Percentiles rank a stretch among this genome's conserved stretches.
These are phyloP conservation scores for Eristalis arbustorum DNA, from an alignment of 2,888 invertebrate genomes.

Conservation along the genomic window DNA sequence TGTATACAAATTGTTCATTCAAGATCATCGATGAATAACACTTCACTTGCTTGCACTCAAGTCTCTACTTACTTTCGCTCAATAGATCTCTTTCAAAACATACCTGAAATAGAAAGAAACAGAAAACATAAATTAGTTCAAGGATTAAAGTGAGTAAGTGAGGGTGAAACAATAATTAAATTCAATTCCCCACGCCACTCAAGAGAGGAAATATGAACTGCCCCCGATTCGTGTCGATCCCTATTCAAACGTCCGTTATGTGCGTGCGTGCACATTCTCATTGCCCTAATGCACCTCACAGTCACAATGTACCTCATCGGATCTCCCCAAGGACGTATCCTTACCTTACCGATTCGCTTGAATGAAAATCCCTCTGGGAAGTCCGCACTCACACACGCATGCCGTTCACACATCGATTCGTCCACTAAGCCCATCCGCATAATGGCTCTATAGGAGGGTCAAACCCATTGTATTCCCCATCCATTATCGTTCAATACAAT, in stretches of 20 bases:
- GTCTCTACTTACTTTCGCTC: neutral
- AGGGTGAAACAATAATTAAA: neutral
- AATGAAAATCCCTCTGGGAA: constrained; percentile 42
- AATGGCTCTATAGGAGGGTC: constrained; percentile 43
- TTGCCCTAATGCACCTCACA: constrained; percentile 23
- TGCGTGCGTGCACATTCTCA: constrained; percentile 25
- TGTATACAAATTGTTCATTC: too few species aligned
- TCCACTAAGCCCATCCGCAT: constrained; percentile 23
- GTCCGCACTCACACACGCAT: neutral
- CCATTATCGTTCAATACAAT: constrained; percentile 61
- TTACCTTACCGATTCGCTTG: constrained; percentile 2
- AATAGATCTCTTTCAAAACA: neutral
- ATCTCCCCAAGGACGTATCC: neutral
- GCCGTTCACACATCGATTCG: neutral
- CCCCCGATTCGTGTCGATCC: neutral
- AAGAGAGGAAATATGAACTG: neutral
- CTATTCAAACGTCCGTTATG: neutral
- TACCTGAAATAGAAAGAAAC: constrained; percentile 51
- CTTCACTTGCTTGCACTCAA: too few species aligned
- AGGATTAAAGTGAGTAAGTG: neutral
- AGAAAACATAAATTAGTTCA: neutral
- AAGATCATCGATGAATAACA: too few species aligned
- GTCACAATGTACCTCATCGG: neutral
- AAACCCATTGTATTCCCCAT: constrained; percentile 43
- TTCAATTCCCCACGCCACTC: neutral